Percentiles rank a stretch among this genome's conserved stretches.
These are phyloP conservation scores for Epicauta chinensis DNA, from an alignment of 1,140 invertebrate genomes.

Conservation along the genomic window DNA sequence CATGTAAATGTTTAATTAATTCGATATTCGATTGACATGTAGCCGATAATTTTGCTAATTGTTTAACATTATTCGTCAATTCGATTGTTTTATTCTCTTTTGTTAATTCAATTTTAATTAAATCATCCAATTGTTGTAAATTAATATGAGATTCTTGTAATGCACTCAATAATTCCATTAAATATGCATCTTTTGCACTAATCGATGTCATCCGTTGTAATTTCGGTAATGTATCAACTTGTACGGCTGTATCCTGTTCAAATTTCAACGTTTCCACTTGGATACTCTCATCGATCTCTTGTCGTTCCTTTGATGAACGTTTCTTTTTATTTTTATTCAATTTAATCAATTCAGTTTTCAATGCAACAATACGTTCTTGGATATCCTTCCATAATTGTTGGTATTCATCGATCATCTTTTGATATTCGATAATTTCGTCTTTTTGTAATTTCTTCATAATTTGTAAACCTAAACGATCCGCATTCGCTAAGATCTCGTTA, in stretches of 20 bases:
- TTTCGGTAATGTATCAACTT: slow-evolving; percentile 65
- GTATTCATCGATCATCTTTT: slow-evolving; percentile 62
- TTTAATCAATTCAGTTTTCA: slow-evolving; percentile 46
- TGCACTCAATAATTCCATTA: slow-evolving; percentile 63
- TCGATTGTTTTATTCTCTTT: slow-evolving; percentile 46
- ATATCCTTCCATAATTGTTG: slow-evolving; percentile 59
- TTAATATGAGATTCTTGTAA: slow-evolving; percentile 55
- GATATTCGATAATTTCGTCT: slow-evolving; percentile 50
- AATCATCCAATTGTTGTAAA: slow-evolving; percentile 50
- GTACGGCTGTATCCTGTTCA: slow-evolving; percentile 66
- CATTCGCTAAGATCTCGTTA: slow-evolving; percentile 47
- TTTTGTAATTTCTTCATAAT: slow-evolving; percentile 52
- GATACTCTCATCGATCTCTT: slow-evolving; percentile 52
- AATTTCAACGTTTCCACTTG: slow-evolving; percentile 70
- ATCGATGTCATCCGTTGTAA: slow-evolving; percentile 53
- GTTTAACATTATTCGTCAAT: slow-evolving; percentile 47
- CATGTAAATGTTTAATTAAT: slow-evolving; percentile 69
- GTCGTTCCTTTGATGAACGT: slow-evolving; percentile 16
- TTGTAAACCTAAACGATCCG: slow-evolving; percentile 53
- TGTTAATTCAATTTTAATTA: slow-evolving; percentile 48
- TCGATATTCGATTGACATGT: slow-evolving; percentile 69
- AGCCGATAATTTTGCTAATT: slow-evolving; percentile 58
- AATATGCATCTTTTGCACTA: slow-evolving; percentile 72
- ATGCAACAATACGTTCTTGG: slow-evolving; percentile 46
- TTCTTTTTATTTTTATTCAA: slow-evolving; percentile 29